These are phyloP conservation scores for Hipposideros armiger DNA, from an alignment of 2,113 vertebrate genomes.

Conservation along the genomic window DNA sequence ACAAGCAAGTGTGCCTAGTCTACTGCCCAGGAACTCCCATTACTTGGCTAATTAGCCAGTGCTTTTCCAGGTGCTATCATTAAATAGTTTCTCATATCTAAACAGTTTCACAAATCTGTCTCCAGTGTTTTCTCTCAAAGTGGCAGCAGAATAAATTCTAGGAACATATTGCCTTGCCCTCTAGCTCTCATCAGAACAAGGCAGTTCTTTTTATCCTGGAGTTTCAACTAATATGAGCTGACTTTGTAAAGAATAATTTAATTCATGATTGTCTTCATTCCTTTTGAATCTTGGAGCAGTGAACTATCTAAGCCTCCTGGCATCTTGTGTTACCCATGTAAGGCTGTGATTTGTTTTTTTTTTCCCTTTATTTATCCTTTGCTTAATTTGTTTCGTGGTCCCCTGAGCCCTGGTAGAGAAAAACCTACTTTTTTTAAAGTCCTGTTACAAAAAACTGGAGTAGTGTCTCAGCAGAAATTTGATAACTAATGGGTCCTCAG, in stretches of 20 bases:
- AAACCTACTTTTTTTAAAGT: not conserved
- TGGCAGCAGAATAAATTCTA: not conserved
- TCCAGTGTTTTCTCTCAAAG: not conserved
- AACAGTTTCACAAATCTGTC: not conserved
- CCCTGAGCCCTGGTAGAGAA: not conserved
- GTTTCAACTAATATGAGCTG: not conserved
- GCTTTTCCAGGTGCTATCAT: not conserved
- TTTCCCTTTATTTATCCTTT: not conserved
- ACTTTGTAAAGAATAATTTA: not conserved
- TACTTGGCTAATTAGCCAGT: not conserved
- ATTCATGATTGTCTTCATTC: constrained; percentile 1
- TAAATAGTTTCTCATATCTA: not conserved
- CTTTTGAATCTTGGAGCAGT: not conserved
- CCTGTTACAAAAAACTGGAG: not conserved
- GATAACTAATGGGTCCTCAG: not conserved
- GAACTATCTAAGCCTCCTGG: not conserved
- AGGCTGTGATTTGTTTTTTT: not conserved
- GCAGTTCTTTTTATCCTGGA: constrained; percentile 14
- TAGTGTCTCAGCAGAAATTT: not conserved
- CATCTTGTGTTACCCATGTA: not conserved
- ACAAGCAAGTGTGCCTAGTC: not conserved
- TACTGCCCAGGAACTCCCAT: not conserved
- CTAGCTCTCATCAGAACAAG: constrained; percentile 31
- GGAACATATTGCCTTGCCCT: not conserved
- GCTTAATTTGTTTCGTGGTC: not conserved